Conservation (phyloP, 2,797 vertebrate genomes). For the Myotis vivesi region DNA sequence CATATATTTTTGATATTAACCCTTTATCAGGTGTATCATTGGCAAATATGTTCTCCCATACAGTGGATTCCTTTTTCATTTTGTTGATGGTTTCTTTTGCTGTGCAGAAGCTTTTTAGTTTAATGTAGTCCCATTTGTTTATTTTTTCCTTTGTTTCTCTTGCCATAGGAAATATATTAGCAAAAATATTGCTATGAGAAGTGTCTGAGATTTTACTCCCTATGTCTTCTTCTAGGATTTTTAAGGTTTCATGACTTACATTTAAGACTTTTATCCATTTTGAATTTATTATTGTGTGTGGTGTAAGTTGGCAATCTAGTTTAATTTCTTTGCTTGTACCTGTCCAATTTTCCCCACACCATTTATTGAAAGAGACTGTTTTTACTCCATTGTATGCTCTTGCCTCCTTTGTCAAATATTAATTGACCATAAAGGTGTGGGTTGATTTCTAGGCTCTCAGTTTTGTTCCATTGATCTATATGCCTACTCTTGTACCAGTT, state of each 20-base stretch:
- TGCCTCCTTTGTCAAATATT: not conserved
- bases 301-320: not conserved
- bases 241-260: not conserved
- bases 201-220: not conserved
- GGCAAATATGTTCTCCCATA: not conserved
- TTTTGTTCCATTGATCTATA: not conserved
- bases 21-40: not conserved
- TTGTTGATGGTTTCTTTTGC: not conserved
- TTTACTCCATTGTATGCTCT: not conserved
- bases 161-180: not conserved
- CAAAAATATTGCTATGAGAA: not conserved
- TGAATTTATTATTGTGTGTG: not conserved
- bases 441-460: not conserved
- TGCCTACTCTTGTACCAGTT: not conserved
- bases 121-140: not conserved
- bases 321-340: not conserved
- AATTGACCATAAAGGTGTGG: not conserved
- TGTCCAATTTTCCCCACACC: not conserved
- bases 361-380: not conserved
- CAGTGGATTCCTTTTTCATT: not conserved
- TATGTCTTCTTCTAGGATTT: not conserved
- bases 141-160: not conserved
- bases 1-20: not conserved
- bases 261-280: not conserved
- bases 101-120: not conserved